These are phyloP conservation scores for Auanema sp. DNA, from an alignment of 2,888 invertebrate genomes.

Conservation along the genomic window DNA sequence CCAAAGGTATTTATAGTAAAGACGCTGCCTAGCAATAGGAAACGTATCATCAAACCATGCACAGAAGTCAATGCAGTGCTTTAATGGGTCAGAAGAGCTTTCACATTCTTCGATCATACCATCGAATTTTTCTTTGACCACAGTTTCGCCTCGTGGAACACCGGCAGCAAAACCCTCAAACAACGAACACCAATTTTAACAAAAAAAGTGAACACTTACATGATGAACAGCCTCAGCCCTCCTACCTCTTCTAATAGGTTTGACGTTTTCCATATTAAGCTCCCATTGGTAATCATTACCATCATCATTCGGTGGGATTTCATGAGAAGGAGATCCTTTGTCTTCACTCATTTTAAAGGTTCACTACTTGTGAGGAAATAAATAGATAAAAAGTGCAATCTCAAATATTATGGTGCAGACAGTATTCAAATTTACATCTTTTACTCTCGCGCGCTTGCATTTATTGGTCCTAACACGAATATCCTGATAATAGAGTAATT, in stretches of 20 bases:
- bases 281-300: slow-evolving; percentile 36
- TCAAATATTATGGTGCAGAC: no score
- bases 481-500: no score
- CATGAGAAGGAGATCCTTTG: no score
- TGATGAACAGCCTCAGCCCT: slow-evolving; percentile 30
- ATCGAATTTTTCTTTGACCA: slow-evolving; percentile 14
- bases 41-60: slow-evolving; percentile 45
- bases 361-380: no score
- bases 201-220: slow-evolving; percentile 12
- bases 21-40: slow-evolving; percentile 37
- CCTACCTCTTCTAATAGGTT: slow-evolving; percentile 34
- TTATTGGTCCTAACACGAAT: no score
- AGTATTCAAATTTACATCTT: no score
- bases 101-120: slow-evolving; percentile 13
- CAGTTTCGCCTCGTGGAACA: slow-evolving; percentile 8
- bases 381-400: no score
- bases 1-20: slow-evolving; percentile 43
- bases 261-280: slow-evolving; percentile 37
- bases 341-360: no score
- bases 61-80: slow-evolving; percentile 28
- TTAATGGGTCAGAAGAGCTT: slow-evolving; percentile 14
- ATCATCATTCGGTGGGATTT: slow-evolving; percentile 4
- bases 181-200: neutral
- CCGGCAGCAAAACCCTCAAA: slow-evolving; percentile 15
- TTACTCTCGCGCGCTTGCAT: no score